Base-by-base conservation (phyloP, 2,797 vertebrate genomes). In the Odontamblyopus rebecca region DNA sequence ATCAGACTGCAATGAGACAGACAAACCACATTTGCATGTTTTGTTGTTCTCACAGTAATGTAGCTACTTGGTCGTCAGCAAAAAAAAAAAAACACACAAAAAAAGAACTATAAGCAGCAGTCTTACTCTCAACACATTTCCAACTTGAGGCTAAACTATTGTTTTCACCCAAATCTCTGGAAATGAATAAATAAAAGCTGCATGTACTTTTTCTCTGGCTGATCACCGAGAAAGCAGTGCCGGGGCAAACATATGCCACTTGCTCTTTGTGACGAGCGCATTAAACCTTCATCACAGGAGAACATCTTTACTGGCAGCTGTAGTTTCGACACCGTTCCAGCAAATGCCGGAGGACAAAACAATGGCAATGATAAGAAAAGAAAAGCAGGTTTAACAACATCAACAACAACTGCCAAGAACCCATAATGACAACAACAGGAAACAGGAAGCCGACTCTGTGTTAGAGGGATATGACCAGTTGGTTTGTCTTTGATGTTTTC, bases 381-480 rank as follows among this genome's bases (percentile, higher is more conserved):
- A 72, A 71, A 60, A 27, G 35, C 32, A 68, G 6, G 66, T 54
- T 53, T 66, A 76, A 73, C 64, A 65, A 66, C 63, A 57, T 23
- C 65, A 64, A 70, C 41, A 38, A 38, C 44, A 48, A 48, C 11
- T 15, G 44, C 44, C 3, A 75, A 73, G 48, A 54, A 38, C 38
- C 44, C 72, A 69, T 60, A 38, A 60, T 8, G 64, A 74, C 6
- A 1, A 18, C 48, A 56, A 54, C 44, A 66, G 72, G 53, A 72
- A 79, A 72, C 69, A 81, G 60, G 65, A 81, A 79, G 76, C 53
- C 3, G 69, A 78, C 15, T 15, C 44, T 48, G 11, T 15, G 44
- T 48, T 48, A 48, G 44, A 48, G 44, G 69, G 91, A 93, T 93
- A 93, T 92, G 89, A 90, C 93, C 91, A 86, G 93, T 91, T 90